Evolutionary conservation across 2,888 invertebrate genomes (phyloP), one percentile per base, ranked within the genome.

Genomic region (Galerucella pusilla): DNA sequence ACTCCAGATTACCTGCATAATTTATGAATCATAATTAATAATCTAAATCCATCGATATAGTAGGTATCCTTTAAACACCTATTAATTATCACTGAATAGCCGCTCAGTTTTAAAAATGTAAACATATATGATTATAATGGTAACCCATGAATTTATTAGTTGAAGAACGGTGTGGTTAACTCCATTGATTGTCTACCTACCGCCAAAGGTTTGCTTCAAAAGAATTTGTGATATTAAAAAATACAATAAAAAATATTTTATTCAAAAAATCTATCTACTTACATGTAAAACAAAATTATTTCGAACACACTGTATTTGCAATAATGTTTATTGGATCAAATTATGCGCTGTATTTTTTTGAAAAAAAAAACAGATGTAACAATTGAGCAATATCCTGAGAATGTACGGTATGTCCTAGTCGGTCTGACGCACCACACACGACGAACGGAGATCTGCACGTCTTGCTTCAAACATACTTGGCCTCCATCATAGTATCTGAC

Each of bases 381-480:
- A 81, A 79, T 83, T 83, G 83, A 81, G 82, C 82, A 84, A 84
- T 84, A 84, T 84, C 82, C 83, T 70, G 83, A 78, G 84, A 84
- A 85, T 85, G 80, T 79, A 75, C 82, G 81, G 82, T 81, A 85
- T 85, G 85, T 82, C 80, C 84, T 81, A 80, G 83, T 80, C 82
- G 83, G 81, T 79, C 79, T 78, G 73, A 75, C 73, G 68, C 81
- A 80, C 83, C 83, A 80, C 84, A 84, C 84, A 85, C 85, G 84
- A 82, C 78, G 84, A 81, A 79, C 77, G 80, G 78, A 80, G 82
- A 82, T 80, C 81, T 83, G 82, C 84, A 85, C 82, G 84, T 84
- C 80, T 80, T 76, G 73, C 70, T 71, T 71, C 7, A 42, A 74
- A 78, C 81, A 82, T 82, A 81, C 80, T 76, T 79, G 81, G 80